Percentiles rank a stretch among this genome's conserved stretches.
Evolutionary conservation across 2,797 vertebrate species (phyloP).

Genomic region (Takifugu ocellatus): DNA sequence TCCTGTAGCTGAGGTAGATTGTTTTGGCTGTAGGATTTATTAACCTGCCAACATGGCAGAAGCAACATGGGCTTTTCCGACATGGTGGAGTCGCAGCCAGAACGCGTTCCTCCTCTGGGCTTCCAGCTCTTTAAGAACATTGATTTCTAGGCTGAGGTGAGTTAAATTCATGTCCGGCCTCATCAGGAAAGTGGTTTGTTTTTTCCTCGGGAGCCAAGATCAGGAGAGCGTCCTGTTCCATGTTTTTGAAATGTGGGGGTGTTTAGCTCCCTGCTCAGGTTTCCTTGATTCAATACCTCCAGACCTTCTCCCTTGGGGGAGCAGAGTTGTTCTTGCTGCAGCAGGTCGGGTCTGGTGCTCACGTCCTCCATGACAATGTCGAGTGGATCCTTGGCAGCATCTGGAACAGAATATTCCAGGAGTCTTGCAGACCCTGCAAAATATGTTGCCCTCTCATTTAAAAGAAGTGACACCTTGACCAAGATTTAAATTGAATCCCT

Average conservation of each 20-base stretch:
- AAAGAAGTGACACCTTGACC: too few species aligned
- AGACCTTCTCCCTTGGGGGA: constrained; percentile 6
- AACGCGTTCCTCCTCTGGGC: not conserved
- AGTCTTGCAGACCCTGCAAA: not conserved
- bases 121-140: not conserved
- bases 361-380: constrained; percentile 25
- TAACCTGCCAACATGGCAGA: too few species aligned
- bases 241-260: constrained; percentile 12
- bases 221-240: not conserved
- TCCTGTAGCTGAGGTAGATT: too few species aligned
- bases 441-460: not conserved
- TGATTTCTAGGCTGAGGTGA: too few species aligned
- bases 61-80: too few species aligned
- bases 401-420: constrained; percentile 1
- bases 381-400: constrained; percentile 19
- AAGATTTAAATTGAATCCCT: too few species aligned
- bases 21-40: too few species aligned
- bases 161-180: constrained; percentile 8
- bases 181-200: constrained; percentile 18
- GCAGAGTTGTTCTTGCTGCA: constrained; percentile 1
- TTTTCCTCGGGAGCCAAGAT: not conserved
- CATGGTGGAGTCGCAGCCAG: too few species aligned
- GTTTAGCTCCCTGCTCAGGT: constrained; percentile 28
- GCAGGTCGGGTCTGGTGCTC: constrained; percentile 31
- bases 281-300: constrained; percentile 22